Percentiles rank a stretch among this genome's conserved stretches.
Evolutionary conservation across 2,113 vertebrate genomes (phyloP).

Genomic region (Diglossa brunneiventris): DNA sequence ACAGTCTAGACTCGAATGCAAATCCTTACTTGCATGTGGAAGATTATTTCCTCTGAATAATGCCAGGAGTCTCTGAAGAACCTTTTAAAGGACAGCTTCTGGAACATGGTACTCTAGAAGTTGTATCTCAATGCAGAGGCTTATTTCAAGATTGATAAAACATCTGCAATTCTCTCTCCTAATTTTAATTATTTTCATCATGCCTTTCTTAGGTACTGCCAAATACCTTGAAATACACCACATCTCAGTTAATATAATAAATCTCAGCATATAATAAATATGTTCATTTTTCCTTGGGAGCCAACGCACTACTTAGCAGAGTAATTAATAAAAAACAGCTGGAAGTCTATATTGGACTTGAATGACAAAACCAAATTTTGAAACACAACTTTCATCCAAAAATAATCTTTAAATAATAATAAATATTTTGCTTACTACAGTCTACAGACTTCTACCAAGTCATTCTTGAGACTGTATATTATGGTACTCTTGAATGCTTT

Average conservation of each 20-base stretch:
- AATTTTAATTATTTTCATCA: neutral
- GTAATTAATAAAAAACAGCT: neutral
- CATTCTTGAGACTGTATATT: neutral
- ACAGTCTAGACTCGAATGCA: neutral
- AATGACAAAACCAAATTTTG: conserved; percentile 8
- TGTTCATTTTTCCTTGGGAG: neutral
- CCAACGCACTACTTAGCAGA: neutral
- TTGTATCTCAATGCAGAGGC: neutral
- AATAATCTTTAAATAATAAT: conserved; percentile 37
- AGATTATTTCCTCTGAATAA: neutral
- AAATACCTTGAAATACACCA: neutral
- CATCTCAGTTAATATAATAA: neutral
- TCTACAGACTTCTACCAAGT: neutral
- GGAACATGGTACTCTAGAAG: neutral
- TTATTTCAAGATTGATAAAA: neutral
- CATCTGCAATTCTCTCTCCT: neutral
- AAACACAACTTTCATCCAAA: conserved; percentile 13
- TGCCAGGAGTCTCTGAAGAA: neutral
- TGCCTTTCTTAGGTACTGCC: neutral
- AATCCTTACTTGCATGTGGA: neutral
- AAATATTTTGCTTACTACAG: conserved; percentile 29
- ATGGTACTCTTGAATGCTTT: neutral
- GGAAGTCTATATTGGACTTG: neutral
- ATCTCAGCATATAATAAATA: neutral
- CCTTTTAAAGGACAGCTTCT: neutral